These are phyloP conservation scores for Aporophyla nigra DNA, from an alignment of 2,888 invertebrate species.

Conservation along the genomic window DNA sequence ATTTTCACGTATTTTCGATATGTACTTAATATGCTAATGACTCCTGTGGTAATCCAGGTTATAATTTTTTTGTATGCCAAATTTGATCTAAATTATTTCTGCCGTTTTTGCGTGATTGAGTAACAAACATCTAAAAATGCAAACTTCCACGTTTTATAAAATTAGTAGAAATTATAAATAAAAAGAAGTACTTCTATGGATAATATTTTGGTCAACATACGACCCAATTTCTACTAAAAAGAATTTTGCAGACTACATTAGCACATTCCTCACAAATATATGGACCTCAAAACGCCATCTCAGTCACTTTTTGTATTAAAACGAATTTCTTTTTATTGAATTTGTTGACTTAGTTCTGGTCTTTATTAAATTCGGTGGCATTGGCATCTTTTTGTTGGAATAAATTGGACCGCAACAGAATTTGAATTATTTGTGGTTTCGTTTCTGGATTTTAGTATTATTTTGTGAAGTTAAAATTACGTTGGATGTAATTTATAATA, in stretches of 20 bases:
- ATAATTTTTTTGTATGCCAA: too few relatives aligned
- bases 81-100: too few relatives aligned
- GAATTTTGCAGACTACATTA: neutral
- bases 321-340: slow-evolving; percentile 79
- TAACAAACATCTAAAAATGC: too few relatives aligned
- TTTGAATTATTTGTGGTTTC: slow-evolving; percentile 49
- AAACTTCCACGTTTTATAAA: too few relatives aligned
- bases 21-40: neutral
- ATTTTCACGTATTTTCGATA: neutral
- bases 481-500: neutral
- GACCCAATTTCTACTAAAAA: neutral
- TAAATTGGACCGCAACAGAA: slow-evolving; percentile 47
- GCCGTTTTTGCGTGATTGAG: too few relatives aligned
- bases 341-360: slow-evolving; percentile 73
- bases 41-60: neutral
- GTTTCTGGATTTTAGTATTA: slow-evolving; percentile 7
- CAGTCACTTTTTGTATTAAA: slow-evolving; percentile 74
- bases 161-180: too few relatives aligned
- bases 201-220: neutral
- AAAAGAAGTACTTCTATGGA: too few relatives aligned
- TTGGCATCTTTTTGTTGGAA: slow-evolving; percentile 59
- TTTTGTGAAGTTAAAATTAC: slow-evolving; percentile 5
- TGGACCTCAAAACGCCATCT: slow-evolving; percentile 62
- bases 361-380: slow-evolving; percentile 72
- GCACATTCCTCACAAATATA: slow-evolving; percentile 50